A percentile compares a stretch with the other conserved stretches of the same genome.
phyloP scores from a whole-genome alignment of 1,140 invertebrate genomes.

The Cotesia chilonis region DNA sequence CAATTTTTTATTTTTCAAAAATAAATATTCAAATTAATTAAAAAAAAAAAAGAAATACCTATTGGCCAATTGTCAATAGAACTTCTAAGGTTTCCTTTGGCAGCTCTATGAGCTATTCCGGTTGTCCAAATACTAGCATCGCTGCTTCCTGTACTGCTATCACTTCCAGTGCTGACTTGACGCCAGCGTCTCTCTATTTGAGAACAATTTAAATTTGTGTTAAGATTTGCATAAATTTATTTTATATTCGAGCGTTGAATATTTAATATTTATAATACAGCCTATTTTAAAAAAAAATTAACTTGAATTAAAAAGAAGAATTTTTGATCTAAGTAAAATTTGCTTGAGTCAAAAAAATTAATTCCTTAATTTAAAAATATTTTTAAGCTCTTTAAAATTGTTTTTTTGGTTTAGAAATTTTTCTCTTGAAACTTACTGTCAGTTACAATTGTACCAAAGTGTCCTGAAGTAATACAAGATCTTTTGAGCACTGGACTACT shows the following conservation, averaged over 20 bases:
- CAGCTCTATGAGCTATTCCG: constrained; percentile 46
- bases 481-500: constrained; percentile 52
- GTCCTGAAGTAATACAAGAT: constrained; percentile 41
- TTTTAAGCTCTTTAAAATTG: no score
- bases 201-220: background rate
- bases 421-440: constrained; percentile 49
- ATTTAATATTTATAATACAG: background rate
- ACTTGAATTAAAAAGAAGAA: no score
- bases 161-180: constrained; percentile 58
- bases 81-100: constrained; percentile 44
- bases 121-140: constrained; percentile 60
- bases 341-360: no score
- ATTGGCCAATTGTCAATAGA: constrained; percentile 48
- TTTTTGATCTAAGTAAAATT: no score
- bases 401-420: no score
- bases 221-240: constrained; percentile 26
- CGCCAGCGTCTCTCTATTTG: constrained; percentile 56
- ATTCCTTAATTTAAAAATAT: no score
- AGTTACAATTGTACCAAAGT: constrained; percentile 42
- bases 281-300: no score
- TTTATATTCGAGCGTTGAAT: constrained; percentile 14
- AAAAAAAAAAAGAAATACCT: constrained; percentile 16
- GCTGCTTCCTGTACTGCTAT: constrained; percentile 61
- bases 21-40: no score
- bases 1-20: no score